A percentile compares a stretch with the other conserved stretches of the same genome.
These are phyloP conservation scores for Paramormyrops kingsleyae DNA, from an alignment of 2,113 vertebrate genomes.

Conservation along the genomic window DNA sequence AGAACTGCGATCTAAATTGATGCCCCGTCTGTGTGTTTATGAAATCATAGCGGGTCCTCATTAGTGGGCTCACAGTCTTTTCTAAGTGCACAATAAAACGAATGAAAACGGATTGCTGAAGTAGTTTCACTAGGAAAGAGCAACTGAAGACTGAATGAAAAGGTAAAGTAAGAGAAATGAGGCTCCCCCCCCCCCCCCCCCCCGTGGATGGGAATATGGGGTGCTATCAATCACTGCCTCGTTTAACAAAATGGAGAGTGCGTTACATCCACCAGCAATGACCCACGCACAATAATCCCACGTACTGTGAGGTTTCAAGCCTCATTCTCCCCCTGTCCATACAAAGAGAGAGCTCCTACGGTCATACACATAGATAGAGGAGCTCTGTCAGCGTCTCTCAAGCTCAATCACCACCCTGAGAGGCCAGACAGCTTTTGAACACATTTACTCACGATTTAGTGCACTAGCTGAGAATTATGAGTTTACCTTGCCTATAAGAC, in stretches of 20 bases:
- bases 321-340: not conserved
- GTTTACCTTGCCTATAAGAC: not conserved
- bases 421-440: not conserved
- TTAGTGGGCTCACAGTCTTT: not conserved
- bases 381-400: not conserved
- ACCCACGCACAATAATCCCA: not conserved
- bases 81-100: not conserved
- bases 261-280: not conserved
- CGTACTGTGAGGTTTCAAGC: not conserved
- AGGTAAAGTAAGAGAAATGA: not conserved
- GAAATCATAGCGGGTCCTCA: not conserved
- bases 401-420: not conserved
- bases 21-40: not conserved
- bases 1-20: not conserved
- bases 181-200: not conserved
- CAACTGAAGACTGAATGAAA: not conserved
- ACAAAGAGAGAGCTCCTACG: not conserved
- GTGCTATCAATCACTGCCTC: slow-evolving; percentile 1
- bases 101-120: not conserved
- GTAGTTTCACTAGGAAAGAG: not conserved
- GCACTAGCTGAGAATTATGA: not conserved
- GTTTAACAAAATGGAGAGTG: not conserved
- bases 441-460: not conserved
- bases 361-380: not conserved
- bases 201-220: not conserved